Evolutionary conservation across 2,113 vertebrate species (phyloP).

Genomic region (Hippocampus abdominalis): DNA sequence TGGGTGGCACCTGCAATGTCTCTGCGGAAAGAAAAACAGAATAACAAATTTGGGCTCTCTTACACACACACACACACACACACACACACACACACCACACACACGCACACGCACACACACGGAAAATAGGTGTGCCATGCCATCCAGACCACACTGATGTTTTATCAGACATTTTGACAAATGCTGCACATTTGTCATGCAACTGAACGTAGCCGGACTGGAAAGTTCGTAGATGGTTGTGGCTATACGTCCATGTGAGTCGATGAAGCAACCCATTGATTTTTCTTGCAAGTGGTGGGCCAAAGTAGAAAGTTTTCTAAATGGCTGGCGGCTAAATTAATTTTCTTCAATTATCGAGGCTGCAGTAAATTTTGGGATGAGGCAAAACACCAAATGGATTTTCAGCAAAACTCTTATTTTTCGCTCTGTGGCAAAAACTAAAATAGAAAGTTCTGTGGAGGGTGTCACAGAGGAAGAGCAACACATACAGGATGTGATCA

Average conservation of each 20-base stretch:
- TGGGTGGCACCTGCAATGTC: slow-evolving; percentile 56
- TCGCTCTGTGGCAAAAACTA: not conserved
- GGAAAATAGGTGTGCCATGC: too few species aligned
- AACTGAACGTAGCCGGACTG: too few species aligned
- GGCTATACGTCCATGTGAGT: not conserved
- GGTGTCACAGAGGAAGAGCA: not conserved
- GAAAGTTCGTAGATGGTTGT: slow-evolving; percentile 4
- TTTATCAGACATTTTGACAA: too few species aligned
- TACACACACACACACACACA: slow-evolving; percentile 9
- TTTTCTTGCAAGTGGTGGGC: not conserved
- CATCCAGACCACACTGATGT: too few species aligned
- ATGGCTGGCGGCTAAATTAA: not conserved
- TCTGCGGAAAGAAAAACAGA: slow-evolving; percentile 44
- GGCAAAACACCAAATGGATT: not conserved
- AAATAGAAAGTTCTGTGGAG: not conserved
- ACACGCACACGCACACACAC: slow-evolving; percentile 17
- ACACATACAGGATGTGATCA: slow-evolving; percentile 1
- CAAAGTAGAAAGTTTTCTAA: not conserved
- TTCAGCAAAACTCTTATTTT: not conserved
- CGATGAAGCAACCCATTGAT: not conserved
- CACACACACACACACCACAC: slow-evolving; percentile 18
- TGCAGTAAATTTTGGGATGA: not conserved
- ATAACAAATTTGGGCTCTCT: slow-evolving; percentile 27
- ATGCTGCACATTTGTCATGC: too few species aligned
- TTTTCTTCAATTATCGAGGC: not conserved